Base-by-base conservation (phyloP, 1,140 invertebrate genomes). In the Gonatopus flavifemur region DNA sequence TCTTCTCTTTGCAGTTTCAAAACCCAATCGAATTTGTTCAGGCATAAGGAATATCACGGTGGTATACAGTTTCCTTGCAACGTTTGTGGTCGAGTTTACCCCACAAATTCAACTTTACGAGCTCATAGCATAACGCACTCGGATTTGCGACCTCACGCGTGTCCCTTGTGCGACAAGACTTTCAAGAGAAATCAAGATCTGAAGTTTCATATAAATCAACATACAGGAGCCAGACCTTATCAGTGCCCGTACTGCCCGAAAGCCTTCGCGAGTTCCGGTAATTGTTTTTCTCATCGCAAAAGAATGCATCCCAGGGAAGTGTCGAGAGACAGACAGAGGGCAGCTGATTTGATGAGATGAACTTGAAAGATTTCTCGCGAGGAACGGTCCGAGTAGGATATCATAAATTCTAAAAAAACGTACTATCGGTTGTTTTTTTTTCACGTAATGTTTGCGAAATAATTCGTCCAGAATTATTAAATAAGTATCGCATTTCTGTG, bases 221-320 rank as follows among this genome's bases (percentile, higher is more conserved):
- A 93, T 67, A 91, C 88, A 15, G 90, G 89, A 32, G 88, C 85
- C 15, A 82, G 87, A 52, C 89, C 89, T 6, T 91, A 91, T 74
- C 84, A 87, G 66, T 93, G 91, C 79, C 84, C 85, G 16, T 89
- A 89, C 66, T 93, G 90, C 78, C 84, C 88, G 1, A 86, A 88
- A 64, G 82, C 87, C 12, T 93, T 94, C 69, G 86, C 86, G 9
- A 87, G 85, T 69, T 87, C 86, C n/a, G 86, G 86, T 10, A 89
- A 89, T 59, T 88, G 86, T 64, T 88, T 88, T 62, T 87, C 86
- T 1, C 87, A 89, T 65, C 79, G 86, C 47, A 88, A 83, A 69
- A 74, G 86, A 43, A 88, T 89, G 86, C 87, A 89, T 69, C 84
- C 86, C 0, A 70, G 74, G 47, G 79, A 81, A 51, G 72, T 80